phyloP scores from a whole-genome alignment of 2,113 vertebrate genomes.

The Hoplias malabaricus region DNA sequence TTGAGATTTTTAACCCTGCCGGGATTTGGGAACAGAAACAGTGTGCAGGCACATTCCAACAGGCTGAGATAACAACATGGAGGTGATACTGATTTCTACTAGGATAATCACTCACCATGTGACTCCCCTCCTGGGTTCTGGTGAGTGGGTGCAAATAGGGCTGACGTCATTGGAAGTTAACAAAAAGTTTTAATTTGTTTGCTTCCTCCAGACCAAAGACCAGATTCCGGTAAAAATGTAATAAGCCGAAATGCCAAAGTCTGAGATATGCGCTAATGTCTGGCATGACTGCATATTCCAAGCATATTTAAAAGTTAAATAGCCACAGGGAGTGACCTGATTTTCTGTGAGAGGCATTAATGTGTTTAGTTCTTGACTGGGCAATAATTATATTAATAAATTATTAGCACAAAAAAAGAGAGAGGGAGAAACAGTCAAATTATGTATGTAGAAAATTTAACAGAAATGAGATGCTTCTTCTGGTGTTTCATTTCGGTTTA shows the following conservation, averaged over 20 bases:
- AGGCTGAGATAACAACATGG: slow-evolving; percentile 31
- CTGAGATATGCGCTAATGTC: neutral
- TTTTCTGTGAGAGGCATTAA: slow-evolving; percentile 2
- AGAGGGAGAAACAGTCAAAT: neutral
- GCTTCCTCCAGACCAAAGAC: neutral
- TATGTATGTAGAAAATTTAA: slow-evolving; percentile 9
- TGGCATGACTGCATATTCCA: neutral
- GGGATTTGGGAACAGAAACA: slow-evolving; percentile 35
- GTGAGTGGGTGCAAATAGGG: slow-evolving; percentile 16
- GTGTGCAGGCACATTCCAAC: slow-evolving; percentile 39
- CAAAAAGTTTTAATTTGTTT: slow-evolving; percentile 26
- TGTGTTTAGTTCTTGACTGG: neutral
- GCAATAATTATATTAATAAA: neutral
- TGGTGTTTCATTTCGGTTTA: neutral
- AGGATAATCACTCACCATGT: slow-evolving; percentile 33
- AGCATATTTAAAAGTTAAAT: neutral
- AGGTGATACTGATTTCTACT: slow-evolving; percentile 31
- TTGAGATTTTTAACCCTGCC: slow-evolving; percentile 43
- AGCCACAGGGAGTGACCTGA: neutral
- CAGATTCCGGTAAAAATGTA: neutral
- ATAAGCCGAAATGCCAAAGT: neutral
- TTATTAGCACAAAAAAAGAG: neutral
- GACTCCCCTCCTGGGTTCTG: slow-evolving; percentile 9
- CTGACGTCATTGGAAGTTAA: slow-evolving; percentile 33
- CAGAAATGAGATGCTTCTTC: neutral